phyloP scores from a whole-genome alignment of 2,797 vertebrate genomes.

The Emys orbicularis region DNA sequence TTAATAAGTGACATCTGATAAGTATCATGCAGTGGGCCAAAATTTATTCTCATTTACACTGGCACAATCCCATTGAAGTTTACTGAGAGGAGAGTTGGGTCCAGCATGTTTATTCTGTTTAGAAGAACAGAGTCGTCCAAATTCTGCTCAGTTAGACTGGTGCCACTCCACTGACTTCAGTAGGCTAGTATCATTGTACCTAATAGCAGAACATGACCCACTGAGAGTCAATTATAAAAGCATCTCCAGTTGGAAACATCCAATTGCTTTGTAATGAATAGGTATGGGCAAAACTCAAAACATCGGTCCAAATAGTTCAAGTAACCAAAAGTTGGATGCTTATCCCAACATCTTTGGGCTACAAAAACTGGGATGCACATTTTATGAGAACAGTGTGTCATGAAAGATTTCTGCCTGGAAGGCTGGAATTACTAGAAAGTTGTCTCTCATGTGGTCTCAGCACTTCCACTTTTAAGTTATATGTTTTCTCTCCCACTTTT shows the following conservation, averaged over 20 bases:
- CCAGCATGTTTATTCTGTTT: background rate
- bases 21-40: background rate
- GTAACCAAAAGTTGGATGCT: background rate
- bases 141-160: background rate
- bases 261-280: background rate
- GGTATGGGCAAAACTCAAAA: background rate
- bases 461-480: background rate
- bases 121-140: background rate
- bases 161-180: background rate
- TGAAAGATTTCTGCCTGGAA: background rate
- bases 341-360: slow-evolving; percentile 3
- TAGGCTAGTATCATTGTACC: background rate
- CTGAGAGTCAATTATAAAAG: background rate
- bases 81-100: background rate
- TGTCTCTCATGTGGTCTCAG: background rate
- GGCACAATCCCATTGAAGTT: background rate
- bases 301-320: background rate
- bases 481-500: slow-evolving; percentile 18
- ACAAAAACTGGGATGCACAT: background rate
- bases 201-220: background rate
- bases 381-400: background rate
- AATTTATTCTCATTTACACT: background rate
- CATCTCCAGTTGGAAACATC: background rate
- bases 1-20: slow-evolving; percentile 10
- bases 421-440: background rate